A percentile compares a stretch with the other conserved stretches of the same genome.
Conservation (phyloP, 2,888 invertebrate species). For the Lordiphosa fenestrarum region DNA sequence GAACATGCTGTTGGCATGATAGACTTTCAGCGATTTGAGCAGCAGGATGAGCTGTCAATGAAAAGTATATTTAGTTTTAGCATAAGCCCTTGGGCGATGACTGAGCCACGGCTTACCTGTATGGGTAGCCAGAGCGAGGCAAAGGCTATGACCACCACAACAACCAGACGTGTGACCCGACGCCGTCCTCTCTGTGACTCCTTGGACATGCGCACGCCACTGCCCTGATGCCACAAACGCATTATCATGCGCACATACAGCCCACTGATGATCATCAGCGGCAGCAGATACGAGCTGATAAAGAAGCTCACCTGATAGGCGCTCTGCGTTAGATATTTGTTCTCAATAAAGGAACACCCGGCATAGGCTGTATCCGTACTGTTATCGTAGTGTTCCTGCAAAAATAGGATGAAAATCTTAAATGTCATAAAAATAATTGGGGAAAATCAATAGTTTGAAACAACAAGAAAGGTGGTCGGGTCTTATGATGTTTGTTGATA, state of each 20-base stretch:
- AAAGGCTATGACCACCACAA: conserved; percentile 94
- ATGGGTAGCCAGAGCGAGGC: conserved; percentile 97
- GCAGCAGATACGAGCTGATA: conserved; percentile 91
- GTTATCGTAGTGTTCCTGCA: conserved; percentile 80
- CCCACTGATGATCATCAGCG: conserved; percentile 90
- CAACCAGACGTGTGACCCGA: conserved; percentile 93
- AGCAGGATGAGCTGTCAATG: conserved; percentile 86
- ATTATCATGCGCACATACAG: conserved; percentile 94
- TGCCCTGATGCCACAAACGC: conserved; percentile 90
- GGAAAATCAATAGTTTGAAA: too few species aligned
- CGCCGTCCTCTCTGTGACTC: conserved; percentile 89
- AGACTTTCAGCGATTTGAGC: conserved; percentile 86
- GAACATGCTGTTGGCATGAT: conserved; percentile 75
- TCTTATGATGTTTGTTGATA: too few species aligned
- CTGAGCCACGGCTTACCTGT: conserved; percentile 83
- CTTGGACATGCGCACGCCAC: conserved; percentile 88
- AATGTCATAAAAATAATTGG: too few species aligned
- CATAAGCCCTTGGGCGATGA: neutral
- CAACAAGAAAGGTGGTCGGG: too few species aligned
- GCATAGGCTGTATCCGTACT: conserved; percentile 48
- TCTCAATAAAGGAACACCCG: conserved; percentile 82
- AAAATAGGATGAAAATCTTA: neutral
- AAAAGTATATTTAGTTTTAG: neutral
- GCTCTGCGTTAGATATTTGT: conserved; percentile 80
- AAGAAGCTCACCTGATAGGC: conserved; percentile 88